Base-by-base conservation (phyloP, 2,888 invertebrate species). In the Rhagophthalmus giganteus region DNA sequence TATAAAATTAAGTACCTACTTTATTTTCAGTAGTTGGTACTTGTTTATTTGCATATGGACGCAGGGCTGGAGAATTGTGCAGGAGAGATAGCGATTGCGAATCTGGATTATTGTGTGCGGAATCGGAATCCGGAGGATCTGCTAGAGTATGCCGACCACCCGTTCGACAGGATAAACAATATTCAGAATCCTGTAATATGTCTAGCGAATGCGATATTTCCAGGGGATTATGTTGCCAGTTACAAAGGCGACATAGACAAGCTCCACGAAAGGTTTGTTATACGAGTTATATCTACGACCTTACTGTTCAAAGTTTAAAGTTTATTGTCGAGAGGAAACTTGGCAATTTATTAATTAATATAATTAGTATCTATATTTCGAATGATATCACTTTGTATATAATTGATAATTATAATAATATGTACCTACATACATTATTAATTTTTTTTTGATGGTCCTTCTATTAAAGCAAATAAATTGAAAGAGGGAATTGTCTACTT, bases 131-230 rank as follows among this genome's bases (percentile, higher is more conserved):
- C 55, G 85, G 85, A 71, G 65, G 69, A 55, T 65, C 72, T 4
- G 77, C 80, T 14, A 83, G 88, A 69, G 86, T 90, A 1, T 93
- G 92, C 76, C 86, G 89, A 60, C 85, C 88, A 0, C 89, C 89
- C 0, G 80, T 85, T 2, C 79, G 84, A 57, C 84, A 86, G 40
- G 87, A 85, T 62, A 91, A 90, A 73, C 89, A 89, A 66, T 89
- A 90, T 77, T 90, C 88, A 64, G 90, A 91, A 68, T 86, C 88
- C 60, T 93, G 93, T 74, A 78, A 78, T 63, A 83, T 86, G 72
- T 91, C 90, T 55, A 85, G 84, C 66, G 92, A 93, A 66, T 93
- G 93, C 68, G 92, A 92, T 74, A 86, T 91, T 63, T 82, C 85
- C 46, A 83, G 90, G 39, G 92, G 92, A 12, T 80, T 93, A 42